Base-by-base conservation (phyloP, 2,113 vertebrate species). In the Mobula hypostoma region DNA sequence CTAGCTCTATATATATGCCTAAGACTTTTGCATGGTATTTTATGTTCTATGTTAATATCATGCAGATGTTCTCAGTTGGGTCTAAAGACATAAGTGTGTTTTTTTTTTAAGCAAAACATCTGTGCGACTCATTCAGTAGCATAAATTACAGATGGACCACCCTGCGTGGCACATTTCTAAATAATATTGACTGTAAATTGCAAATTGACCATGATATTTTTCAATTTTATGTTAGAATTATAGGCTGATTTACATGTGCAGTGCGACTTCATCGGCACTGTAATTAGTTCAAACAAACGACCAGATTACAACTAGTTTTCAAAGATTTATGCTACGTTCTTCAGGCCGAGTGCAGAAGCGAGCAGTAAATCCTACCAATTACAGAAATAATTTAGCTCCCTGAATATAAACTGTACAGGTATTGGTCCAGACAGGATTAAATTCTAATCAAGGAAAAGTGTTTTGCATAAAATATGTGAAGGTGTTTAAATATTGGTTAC, bases 331-430 rank as follows among this genome's bases (percentile, higher is more conserved):
- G 29, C 32, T 72, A 70, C 36, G n/a, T 3, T 93, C 74, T 48
- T 93, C 70, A 24, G 27, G 66, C 36, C n/a, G 15, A 1, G 15
- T 72, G 40, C 66, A 48, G 36, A 56, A 74, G 27, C 11, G 24
- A 93, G 70, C 68, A 56, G 68, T 93, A 56, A 93, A 48, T 40
- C 15, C 74, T 74, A 76, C 70, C 91, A 72, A 93, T 40, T 93
- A 56, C 90, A 74, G 24, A 93, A 70, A 93, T 93, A 93, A 93
- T 74, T 93, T 93, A 48, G 63, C 27, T 56, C 19, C 5, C 24
- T 48, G 12, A 93, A 90, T 90, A 66, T 32, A 90, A 87, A 66
- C 14, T 66, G 61, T 56, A 19, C 70, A 72, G 3, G 90, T 48
- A 56, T 56, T 0, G 21, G 72, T 93, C 40, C 72, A 48, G 21